Evolutionary conservation across 2,113 vertebrate species (phyloP).

Genomic region (Hystrix brachyura): DNA sequence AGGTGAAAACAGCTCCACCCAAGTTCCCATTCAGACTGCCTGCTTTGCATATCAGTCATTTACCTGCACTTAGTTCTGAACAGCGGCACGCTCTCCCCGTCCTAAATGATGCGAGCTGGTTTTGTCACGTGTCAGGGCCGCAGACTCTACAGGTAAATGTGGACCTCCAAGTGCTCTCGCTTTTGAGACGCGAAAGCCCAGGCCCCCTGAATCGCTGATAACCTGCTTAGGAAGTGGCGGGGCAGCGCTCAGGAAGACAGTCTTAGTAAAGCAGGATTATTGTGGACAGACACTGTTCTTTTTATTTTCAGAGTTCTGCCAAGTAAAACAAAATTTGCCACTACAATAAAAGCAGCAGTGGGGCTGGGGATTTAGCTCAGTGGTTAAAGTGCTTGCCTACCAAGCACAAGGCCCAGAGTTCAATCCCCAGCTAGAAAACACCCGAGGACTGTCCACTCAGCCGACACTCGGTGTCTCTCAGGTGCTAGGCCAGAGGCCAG

Average conservation of each 20-base stretch:
- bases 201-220: not conserved
- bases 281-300: not conserved
- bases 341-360: not conserved
- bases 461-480: not conserved
- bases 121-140: slow-evolving; percentile 10
- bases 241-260: not conserved
- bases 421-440: too few species aligned
- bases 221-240: slow-evolving; percentile 23
- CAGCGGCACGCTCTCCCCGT: not conserved
- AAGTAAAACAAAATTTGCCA: slow-evolving; percentile 59
- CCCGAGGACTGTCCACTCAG: not conserved
- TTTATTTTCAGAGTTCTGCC: slow-evolving; percentile 64
- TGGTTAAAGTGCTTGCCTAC: too few species aligned
- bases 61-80: not conserved
- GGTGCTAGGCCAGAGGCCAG: slow-evolving; percentile 21
- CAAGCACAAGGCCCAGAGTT: too few species aligned
- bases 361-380: too few species aligned
- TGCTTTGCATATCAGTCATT: not conserved
- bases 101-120: not conserved
- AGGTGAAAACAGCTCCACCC: not conserved
- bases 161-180: not conserved
- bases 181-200: slow-evolving; percentile 40
- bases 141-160: not conserved
- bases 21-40: not conserved
- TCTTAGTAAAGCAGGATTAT: slow-evolving; percentile 56